Evolutionary conservation across 2,113 vertebrate species (phyloP).

Genomic region (Malaclemys terrapin): DNA sequence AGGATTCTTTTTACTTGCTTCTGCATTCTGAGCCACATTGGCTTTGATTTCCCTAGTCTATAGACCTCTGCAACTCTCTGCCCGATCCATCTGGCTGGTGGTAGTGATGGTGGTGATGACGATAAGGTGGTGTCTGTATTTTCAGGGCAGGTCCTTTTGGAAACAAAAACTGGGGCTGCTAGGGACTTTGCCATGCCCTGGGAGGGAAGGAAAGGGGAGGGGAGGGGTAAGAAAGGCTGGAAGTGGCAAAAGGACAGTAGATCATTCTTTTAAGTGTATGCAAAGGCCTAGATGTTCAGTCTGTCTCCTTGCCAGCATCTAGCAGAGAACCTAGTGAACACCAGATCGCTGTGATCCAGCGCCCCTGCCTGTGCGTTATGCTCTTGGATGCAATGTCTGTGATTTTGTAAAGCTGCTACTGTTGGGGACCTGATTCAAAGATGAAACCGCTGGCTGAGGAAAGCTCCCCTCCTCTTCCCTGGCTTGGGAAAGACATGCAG

Average conservation of each 20-base stretch:
- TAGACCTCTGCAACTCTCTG: not conserved
- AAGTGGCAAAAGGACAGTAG: not conserved
- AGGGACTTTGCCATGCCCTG: not conserved
- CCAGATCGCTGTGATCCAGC: no score
- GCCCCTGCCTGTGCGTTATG: not conserved
- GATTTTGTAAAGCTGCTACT: not conserved
- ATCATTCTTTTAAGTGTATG: not conserved
- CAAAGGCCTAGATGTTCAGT: not conserved
- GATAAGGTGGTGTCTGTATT: not conserved
- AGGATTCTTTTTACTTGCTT: not conserved
- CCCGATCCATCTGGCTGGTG: not conserved
- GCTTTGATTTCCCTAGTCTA: fast-evolving
- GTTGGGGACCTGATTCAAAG: not conserved
- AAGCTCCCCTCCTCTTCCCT: not conserved
- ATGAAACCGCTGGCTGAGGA: not conserved
- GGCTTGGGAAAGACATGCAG: not conserved
- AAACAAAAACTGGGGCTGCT: not conserved
- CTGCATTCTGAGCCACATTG: not conserved
- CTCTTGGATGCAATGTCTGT: not conserved
- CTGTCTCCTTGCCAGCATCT: not conserved
- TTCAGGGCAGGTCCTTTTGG: conserved; percentile 15
- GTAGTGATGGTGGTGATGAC: not conserved
- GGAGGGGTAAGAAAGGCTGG: not conserved
- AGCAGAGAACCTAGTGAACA: not conserved
- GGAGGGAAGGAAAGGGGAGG: no score